Conservation (phyloP, 37 sponge, comb jelly and placozoan genomes). For the Corticium candelabrum region DNA sequence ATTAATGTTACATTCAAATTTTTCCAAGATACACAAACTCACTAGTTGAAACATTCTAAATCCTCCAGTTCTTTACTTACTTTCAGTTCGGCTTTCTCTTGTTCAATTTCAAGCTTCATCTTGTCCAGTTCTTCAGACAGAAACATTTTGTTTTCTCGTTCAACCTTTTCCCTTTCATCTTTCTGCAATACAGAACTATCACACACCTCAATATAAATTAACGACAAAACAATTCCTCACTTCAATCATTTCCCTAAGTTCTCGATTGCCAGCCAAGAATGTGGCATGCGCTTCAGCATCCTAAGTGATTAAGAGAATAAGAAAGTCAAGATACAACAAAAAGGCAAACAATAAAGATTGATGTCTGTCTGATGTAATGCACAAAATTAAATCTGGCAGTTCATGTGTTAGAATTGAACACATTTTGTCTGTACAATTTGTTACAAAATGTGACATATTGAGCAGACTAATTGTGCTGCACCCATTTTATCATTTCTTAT, state of each 20-base stretch:
- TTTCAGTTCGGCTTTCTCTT: constrained; percentile 26
- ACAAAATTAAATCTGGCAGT: too few species aligned
- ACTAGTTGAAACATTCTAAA: not conserved
- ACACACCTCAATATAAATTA: not conserved
- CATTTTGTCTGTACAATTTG: too few species aligned
- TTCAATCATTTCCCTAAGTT: constrained; percentile 13
- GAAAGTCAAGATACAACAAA: too few species aligned
- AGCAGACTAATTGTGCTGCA: too few species aligned
- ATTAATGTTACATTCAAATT: not conserved
- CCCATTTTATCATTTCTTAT: too few species aligned
- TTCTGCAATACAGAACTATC: constrained; percentile 2
- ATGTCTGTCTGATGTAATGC: too few species aligned
- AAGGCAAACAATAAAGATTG: too few species aligned
- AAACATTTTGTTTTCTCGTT: constrained; percentile 6
- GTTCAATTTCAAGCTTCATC: constrained; percentile 23
- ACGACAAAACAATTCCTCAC: constrained; percentile 7
- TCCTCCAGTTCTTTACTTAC: not conserved
- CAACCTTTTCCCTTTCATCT: constrained; percentile 25
- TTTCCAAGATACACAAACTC: not conserved
- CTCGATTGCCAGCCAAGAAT: constrained; percentile 9
- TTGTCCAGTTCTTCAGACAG: constrained; percentile 13
- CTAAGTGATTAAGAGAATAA: constrained; percentile 5
- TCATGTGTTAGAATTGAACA: too few species aligned
- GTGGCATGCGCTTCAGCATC: constrained; percentile 15
- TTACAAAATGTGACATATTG: too few species aligned